Evolutionary conservation across 1,140 invertebrate genomes (phyloP).

Genomic region (Fopius arisanus): DNA sequence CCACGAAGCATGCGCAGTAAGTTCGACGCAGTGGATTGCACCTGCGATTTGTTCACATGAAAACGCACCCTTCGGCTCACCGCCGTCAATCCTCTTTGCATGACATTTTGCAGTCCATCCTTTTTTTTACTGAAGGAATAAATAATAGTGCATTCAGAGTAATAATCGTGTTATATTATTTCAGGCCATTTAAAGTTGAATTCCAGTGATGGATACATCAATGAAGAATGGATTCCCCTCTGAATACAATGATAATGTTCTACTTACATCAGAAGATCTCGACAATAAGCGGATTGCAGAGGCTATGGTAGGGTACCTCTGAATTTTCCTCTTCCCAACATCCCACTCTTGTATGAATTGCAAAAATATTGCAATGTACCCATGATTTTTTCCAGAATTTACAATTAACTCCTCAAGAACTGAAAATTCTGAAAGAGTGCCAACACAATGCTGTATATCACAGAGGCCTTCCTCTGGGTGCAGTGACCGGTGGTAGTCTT

Average conservation of each 20-base stretch:
- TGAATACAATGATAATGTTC: background rate
- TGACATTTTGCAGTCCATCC: too few relatives aligned
- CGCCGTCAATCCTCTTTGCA: too few relatives aligned
- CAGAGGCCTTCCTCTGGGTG: slow-evolving; percentile 72
- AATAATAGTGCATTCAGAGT: too few relatives aligned
- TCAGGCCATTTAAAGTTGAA: too few relatives aligned
- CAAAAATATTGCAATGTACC: background rate
- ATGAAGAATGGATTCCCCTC: background rate
- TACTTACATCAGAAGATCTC: background rate
- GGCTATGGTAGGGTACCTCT: background rate
- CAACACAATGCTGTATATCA: slow-evolving; percentile 77
- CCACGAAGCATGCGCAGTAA: too few relatives aligned
- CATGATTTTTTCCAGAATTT: slow-evolving; percentile 54
- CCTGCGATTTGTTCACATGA: too few relatives aligned
- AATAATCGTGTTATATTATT: too few relatives aligned
- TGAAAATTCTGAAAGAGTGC: slow-evolving; percentile 73
- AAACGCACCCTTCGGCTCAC: too few relatives aligned
- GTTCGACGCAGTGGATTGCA: too few relatives aligned
- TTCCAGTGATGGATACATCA: background rate
- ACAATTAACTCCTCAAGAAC: slow-evolving; percentile 71
- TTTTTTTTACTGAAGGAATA: too few relatives aligned
- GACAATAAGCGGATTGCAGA: background rate
- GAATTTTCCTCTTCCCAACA: background rate
- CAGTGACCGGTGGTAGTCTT: slow-evolving; percentile 67
- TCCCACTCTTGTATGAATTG: background rate